Evolutionary conservation across 2,888 invertebrate species (phyloP).

Genomic region (Drosophila mayaguana): DNA sequence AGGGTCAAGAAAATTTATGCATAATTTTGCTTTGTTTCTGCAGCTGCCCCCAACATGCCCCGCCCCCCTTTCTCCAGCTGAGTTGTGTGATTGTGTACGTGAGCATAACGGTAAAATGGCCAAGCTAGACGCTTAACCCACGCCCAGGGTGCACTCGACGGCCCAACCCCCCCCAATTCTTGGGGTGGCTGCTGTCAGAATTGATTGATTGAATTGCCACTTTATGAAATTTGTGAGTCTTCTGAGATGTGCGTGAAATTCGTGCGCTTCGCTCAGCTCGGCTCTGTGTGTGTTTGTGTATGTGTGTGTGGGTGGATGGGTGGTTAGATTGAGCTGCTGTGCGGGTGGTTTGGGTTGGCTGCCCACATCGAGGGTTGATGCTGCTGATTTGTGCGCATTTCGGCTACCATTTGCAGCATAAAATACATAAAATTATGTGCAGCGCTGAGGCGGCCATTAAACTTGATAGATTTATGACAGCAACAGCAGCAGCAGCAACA

Average conservation of each 20-base stretch:
- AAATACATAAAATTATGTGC: slow-evolving; percentile 85
- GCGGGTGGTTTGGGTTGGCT: slow-evolving; percentile 14
- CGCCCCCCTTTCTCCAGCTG: slow-evolving; percentile 47
- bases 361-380: slow-evolving; percentile 63
- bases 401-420: slow-evolving; percentile 78
- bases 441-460: slow-evolving; percentile 83
- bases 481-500: slow-evolving; percentile 28
- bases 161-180: slow-evolving; percentile 2
- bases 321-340: slow-evolving; percentile 9
- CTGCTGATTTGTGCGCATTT: slow-evolving; percentile 68
- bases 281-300: too few species aligned
- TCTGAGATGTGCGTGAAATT: slow-evolving; percentile 82
- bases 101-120: slow-evolving; percentile 80
- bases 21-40: slow-evolving; percentile 59
- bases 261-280: slow-evolving; percentile 46
- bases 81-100: slow-evolving; percentile 83
- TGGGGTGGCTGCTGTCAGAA: slow-evolving; percentile 74
- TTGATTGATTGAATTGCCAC: slow-evolving; percentile 85
- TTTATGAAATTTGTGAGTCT: slow-evolving; percentile 85
- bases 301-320: slow-evolving; percentile 13
- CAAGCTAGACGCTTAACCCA: slow-evolving; percentile 33
- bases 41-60: background rate
- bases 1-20: slow-evolving; percentile 64
- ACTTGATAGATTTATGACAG: slow-evolving; percentile 84
- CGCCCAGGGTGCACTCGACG: slow-evolving; percentile 10